A percentile compares a stretch with the other conserved stretches of the same genome.
These are phyloP conservation scores for Papilio polytes DNA, from an alignment of 1,140 invertebrate genomes.

Conservation along the genomic window DNA sequence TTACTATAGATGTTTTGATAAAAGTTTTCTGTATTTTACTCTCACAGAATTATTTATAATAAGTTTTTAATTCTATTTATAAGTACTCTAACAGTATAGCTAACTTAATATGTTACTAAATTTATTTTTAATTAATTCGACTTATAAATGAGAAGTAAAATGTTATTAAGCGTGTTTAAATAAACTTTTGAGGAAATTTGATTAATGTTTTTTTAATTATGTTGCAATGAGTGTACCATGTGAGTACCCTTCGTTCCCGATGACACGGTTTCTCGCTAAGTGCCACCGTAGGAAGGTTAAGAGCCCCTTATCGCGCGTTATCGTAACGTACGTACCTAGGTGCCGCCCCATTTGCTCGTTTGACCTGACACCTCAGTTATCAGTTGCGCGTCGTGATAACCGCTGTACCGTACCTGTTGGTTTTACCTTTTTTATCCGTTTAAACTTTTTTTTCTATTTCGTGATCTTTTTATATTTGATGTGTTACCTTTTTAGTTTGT, in stretches of 20 bases:
- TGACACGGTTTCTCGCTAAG: conserved; percentile 53
- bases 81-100: too few species aligned
- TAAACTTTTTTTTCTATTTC: conserved; percentile 23
- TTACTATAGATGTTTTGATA: too few species aligned
- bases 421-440: conserved; percentile 55
- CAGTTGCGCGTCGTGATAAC: conserved; percentile 76
- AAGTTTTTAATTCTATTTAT: too few species aligned
- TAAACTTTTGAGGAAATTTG: too few species aligned
- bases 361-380: conserved; percentile 82
- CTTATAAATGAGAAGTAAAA: too few species aligned
- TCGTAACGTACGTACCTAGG: conserved; percentile 69
- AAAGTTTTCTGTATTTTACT: too few species aligned
- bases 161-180: too few species aligned
- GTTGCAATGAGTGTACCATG: background rate
- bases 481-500: background rate
- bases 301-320: conserved; percentile 80
- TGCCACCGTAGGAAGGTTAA: conserved; percentile 78
- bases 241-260: conserved; percentile 32
- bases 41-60: too few species aligned
- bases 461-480: background rate
- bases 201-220: too few species aligned
- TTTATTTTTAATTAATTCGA: too few species aligned
- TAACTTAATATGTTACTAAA: too few species aligned
- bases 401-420: conserved; percentile 69
- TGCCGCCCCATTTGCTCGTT: conserved; percentile 80